These are phyloP conservation scores for Enteromius fasciolatus DNA, from an alignment of 2,797 vertebrate genomes.

Conservation along the genomic window DNA sequence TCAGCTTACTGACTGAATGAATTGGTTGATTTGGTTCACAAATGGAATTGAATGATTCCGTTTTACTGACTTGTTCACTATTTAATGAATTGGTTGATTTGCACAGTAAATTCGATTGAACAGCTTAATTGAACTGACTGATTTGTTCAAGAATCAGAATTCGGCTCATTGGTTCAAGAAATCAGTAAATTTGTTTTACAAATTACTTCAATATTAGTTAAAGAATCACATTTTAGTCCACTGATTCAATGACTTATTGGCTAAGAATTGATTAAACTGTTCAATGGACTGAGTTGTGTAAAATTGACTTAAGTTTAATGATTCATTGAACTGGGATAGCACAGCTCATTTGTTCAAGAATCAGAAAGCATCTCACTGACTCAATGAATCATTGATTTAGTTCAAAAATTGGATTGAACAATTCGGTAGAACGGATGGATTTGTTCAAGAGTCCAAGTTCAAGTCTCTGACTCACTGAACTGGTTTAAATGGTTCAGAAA, in stretches of 20 bases:
- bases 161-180: not conserved
- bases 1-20: not conserved
- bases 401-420: not conserved
- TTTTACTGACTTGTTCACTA: not conserved
- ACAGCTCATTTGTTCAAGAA: slow-evolving; percentile 9
- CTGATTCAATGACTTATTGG: not conserved
- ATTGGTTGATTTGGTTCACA: not conserved
- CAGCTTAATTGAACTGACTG: not conserved
- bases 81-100: not conserved
- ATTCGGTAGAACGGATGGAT: not conserved
- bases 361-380: not conserved
- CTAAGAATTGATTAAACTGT: not conserved
- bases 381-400: not conserved
- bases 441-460: not conserved
- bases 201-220: not conserved
- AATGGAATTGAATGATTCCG: not conserved
- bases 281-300: not conserved
- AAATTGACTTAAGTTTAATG: not conserved
- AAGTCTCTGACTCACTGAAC: not conserved
- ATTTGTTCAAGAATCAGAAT: not conserved
- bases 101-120: not conserved
- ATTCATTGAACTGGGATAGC: not conserved
- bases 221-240: not conserved
- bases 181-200: not conserved
- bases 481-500: not conserved